phyloP scores from a whole-genome alignment of 2,113 vertebrate genomes.

The Myiozetetes cayanensis region DNA sequence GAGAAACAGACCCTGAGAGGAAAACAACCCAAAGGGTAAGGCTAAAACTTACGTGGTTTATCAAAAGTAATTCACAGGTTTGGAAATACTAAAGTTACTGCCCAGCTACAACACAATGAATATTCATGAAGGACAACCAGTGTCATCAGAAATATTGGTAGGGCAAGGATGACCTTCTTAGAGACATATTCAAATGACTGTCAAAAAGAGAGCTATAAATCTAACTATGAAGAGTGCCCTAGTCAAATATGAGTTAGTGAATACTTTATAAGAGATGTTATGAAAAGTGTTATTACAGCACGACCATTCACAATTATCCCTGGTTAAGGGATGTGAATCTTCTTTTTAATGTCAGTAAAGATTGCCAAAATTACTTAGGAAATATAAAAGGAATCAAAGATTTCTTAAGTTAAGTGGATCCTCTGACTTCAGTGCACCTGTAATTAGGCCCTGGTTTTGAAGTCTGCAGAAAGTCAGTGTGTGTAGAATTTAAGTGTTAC shows the following conservation, averaged over 20 bases:
- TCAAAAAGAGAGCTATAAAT: background rate
- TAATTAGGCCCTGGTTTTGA: background rate
- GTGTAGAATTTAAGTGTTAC: background rate
- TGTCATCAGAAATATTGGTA: background rate
- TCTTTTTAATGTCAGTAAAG: background rate
- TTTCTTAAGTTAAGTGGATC: background rate
- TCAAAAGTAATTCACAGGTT: background rate
- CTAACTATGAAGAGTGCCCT: background rate
- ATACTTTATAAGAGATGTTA: background rate
- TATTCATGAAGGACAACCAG: background rate
- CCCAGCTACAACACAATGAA: background rate
- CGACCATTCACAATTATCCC: background rate
- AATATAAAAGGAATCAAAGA: background rate
- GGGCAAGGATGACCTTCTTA: background rate
- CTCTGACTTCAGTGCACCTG: background rate
- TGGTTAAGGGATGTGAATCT: background rate
- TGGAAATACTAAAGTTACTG: background rate
- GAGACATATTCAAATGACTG: background rate
- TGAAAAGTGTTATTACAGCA: background rate
- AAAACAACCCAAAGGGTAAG: background rate
- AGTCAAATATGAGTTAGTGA: background rate
- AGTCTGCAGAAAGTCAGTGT: background rate
- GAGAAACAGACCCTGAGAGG: background rate
- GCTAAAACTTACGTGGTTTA: background rate
- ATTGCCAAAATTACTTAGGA: background rate